Conservation (phyloP, 30 jellyfish, hydroid and myxozoan genomes). For the Phacellophora camtschatica region DNA sequence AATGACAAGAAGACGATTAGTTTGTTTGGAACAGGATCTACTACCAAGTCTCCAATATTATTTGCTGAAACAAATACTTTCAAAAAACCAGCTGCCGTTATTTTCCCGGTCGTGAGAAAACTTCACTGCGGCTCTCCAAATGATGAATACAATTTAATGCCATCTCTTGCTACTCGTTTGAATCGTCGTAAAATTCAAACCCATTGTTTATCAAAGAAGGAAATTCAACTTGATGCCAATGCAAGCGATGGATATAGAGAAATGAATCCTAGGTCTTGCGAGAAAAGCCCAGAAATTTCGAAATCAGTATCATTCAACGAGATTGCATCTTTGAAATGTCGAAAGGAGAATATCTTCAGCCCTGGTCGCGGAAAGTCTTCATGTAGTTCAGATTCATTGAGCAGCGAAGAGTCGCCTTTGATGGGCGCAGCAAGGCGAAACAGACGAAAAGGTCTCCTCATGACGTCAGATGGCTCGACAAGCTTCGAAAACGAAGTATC, state of each 20-base stretch:
- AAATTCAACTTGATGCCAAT: too few relatives aligned
- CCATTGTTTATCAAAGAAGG: too few relatives aligned
- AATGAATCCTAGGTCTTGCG: too few relatives aligned
- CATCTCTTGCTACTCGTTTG: neutral
- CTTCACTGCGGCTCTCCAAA: neutral
- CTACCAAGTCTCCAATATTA: too few relatives aligned
- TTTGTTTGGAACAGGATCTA: too few relatives aligned
- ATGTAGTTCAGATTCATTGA: neutral
- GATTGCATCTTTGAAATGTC: too few relatives aligned
- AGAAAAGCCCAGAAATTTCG: too few relatives aligned
- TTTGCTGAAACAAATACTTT: too few relatives aligned
- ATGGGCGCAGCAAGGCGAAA: neutral
- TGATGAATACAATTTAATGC: neutral
- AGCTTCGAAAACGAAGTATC: neutral
- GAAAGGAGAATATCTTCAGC: neutral
- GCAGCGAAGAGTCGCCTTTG: slow-evolving; percentile 19
- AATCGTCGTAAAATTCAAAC: slow-evolving; percentile 21
- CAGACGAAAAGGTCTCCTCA: slow-evolving; percentile 10
- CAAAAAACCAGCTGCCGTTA: too few relatives aligned
- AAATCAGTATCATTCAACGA: too few relatives aligned
- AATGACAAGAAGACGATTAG: too few relatives aligned
- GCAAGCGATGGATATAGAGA: too few relatives aligned
- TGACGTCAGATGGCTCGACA: slow-evolving; percentile 16
- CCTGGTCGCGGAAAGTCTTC: neutral
- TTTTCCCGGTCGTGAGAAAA: neutral